phyloP scores from a whole-genome alignment of 2,113 vertebrate species.

The Echinops telfairi region DNA sequence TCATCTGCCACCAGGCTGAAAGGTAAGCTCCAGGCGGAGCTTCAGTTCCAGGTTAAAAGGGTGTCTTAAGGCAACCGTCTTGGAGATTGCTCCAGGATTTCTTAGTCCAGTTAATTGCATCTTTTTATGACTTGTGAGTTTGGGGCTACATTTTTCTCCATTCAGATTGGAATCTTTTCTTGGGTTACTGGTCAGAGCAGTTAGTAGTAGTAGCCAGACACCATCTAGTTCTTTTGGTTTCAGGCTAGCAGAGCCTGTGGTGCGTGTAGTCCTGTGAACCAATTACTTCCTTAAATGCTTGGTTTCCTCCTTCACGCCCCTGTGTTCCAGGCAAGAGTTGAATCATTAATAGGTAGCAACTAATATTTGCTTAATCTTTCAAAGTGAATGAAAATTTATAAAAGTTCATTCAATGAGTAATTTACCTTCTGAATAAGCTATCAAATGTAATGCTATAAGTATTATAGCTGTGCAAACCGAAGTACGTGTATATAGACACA shows the following conservation, averaged over 20 bases:
- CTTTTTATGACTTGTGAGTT: no score
- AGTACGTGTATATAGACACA: neutral
- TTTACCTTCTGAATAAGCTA: constrained; percentile 35
- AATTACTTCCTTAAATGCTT: neutral
- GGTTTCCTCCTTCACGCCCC: neutral
- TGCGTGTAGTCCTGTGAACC: no score
- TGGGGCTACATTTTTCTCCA: no score
- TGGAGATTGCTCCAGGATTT: no score
- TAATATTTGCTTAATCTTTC: constrained; percentile 46
- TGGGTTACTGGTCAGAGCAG: neutral
- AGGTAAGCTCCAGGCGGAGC: no score
- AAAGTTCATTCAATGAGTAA: constrained; percentile 46
- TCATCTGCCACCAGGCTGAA: no score
- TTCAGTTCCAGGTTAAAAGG: no score
- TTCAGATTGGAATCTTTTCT: neutral
- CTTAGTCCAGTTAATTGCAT: no score
- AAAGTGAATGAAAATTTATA: constrained; percentile 2
- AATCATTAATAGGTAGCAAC: neutral
- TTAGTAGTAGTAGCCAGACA: neutral
- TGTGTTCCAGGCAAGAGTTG: neutral
- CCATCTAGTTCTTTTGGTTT: neutral
- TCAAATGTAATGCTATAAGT: constrained; percentile 64
- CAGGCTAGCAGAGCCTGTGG: neutral
- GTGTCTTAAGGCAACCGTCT: no score
- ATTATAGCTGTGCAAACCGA: constrained; percentile 48